Base-by-base conservation (phyloP, 2,888 invertebrate species). In the Drosophila greeni region DNA sequence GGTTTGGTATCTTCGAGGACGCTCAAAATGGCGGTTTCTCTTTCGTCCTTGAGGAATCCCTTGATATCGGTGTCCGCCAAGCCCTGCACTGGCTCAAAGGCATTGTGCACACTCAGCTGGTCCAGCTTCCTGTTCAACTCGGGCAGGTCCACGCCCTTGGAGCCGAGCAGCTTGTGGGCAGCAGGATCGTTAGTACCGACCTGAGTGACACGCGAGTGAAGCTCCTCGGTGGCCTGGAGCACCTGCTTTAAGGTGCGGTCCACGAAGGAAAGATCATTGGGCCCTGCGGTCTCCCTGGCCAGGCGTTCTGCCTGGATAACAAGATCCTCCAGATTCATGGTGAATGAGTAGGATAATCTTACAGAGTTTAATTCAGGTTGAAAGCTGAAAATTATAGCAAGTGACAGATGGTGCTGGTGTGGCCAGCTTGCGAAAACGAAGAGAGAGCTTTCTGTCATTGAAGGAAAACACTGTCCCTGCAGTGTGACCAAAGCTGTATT, bases 21-120 rank as follows among this genome's bases (percentile, higher is more conserved):
- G 5, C 95, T 94, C n/a, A 98, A 89, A 81, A 98, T 94, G 0
- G 96, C 96, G 91, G 97, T 98, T 90, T 97, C 96, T 69, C 95
- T 92, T 89, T 98, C 97, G 91, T 97, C 97, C 87, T 94, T 94
- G 18, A 98, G 89, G 87, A 95, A 97, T 80, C 95, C 95, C 74
- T 95, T 94, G 73, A 98, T 94, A 88, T 98, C 97, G 16, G 96
- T 95, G 85, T 97, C 97, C 33, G 94, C 93, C 49, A 96, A 93
- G 0, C 97, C 95, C 89, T 97, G 96, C 20, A 97, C 90, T 0
- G 97, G 95, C 87, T 95, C 95, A 83, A 95, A 94, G n/a, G 95
- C 94, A 54, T 93, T 91, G 65, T 95, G 93, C 8, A 96, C 93
- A 87, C 95, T 96, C 3, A 98, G 91, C 0, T 95, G 93, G 88